These are phyloP conservation scores for Hephaestus fuliginosus DNA, from an alignment of 2,797 vertebrate genomes.

Conservation along the genomic window DNA sequence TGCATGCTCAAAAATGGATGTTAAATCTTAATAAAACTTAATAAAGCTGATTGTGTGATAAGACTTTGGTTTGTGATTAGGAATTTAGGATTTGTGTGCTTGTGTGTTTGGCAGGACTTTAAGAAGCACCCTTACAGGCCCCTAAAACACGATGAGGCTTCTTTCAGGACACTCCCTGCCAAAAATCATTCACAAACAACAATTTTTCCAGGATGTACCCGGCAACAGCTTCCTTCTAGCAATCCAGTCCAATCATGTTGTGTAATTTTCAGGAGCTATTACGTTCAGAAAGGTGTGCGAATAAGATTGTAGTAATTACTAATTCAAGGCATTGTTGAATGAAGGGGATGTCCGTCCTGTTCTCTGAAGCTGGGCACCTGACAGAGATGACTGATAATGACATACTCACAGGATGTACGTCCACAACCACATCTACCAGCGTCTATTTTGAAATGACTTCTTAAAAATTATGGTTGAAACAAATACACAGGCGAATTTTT, in stretches of 20 bases:
- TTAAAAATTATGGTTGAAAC: background rate
- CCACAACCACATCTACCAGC: background rate
- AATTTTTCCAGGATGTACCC: background rate
- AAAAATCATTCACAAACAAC: slow-evolving; percentile 12
- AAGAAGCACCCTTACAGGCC: background rate
- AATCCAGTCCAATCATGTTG: background rate
- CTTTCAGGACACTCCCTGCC: background rate
- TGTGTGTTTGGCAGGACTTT: background rate
- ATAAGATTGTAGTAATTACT: background rate
- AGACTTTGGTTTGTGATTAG: background rate
- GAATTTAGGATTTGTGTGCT: background rate
- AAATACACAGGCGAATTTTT: background rate
- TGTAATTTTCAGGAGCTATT: slow-evolving; percentile 14
- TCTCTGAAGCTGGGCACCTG: background rate
- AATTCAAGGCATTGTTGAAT: background rate
- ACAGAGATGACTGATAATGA: slow-evolving; percentile 11
- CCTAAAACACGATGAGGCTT: background rate
- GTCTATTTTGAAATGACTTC: slow-evolving; percentile 14
- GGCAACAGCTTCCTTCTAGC: background rate
- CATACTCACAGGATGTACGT: background rate
- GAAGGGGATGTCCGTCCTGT: background rate
- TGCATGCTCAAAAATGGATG: background rate
- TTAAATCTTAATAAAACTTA: slow-evolving; percentile 35
- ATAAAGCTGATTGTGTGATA: background rate
- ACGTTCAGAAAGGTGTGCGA: background rate